Evolutionary conservation across 2,797 vertebrate genomes (phyloP).

Genomic region (Darevskia nairensis): DNA sequence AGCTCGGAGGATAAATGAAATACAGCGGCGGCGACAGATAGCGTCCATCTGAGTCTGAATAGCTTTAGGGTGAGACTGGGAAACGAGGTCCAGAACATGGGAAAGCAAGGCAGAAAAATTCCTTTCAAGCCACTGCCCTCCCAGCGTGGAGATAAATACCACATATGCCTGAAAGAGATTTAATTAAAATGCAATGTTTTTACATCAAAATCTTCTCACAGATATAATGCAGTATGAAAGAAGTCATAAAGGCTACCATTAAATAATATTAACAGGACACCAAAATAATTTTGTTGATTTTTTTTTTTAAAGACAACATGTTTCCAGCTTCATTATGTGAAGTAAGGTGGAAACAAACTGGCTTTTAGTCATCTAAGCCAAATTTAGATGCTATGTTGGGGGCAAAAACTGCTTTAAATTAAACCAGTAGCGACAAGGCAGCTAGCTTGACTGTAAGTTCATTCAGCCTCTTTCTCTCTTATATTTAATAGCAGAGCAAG

Average conservation of each 20-base stretch:
- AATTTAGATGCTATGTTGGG: background rate
- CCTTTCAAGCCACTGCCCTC: conserved; percentile 88
- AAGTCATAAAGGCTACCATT: background rate
- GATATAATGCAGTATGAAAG: background rate
- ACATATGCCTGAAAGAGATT: conserved; percentile 87
- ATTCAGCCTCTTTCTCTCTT: conserved; percentile 41
- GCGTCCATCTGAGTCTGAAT: conserved; percentile 83
- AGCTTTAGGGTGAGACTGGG: conserved; percentile 83
- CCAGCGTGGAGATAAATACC: conserved; percentile 88
- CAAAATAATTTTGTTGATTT: background rate
- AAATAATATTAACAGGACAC: background rate
- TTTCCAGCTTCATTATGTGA: background rate
- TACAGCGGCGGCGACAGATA: conserved; percentile 81
- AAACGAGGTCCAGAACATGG: conserved; percentile 87
- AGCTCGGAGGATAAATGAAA: conserved; percentile 90
- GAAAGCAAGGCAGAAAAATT: conserved; percentile 85
- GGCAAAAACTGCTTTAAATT: conserved; percentile 6
- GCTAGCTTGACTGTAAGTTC: conserved; percentile 34
- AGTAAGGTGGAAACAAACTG: background rate
- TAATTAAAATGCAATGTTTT: conserved; percentile 48
- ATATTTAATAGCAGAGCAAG: conserved; percentile 55
- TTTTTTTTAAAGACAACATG: background rate
- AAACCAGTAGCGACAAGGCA: background rate
- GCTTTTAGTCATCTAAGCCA: background rate
- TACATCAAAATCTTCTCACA: conserved; percentile 38